These are phyloP conservation scores for Rhinopomastus cyanomelas DNA, from an alignment of 2,113 vertebrate genomes.

Conservation along the genomic window DNA sequence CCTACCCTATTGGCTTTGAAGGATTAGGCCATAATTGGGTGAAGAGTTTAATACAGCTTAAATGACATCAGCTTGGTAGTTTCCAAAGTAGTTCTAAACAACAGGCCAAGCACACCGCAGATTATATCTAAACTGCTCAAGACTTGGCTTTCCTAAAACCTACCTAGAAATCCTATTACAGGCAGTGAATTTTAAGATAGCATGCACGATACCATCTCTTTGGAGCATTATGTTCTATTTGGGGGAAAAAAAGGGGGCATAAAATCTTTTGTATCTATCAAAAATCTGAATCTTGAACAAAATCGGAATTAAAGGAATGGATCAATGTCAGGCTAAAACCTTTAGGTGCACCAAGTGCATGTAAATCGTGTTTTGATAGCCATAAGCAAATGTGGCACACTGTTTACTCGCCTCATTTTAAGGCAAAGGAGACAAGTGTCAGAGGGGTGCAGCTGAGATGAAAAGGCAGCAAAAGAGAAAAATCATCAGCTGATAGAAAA, in stretches of 20 bases:
- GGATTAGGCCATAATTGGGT: neutral
- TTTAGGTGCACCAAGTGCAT: neutral
- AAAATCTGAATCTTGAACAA: slow-evolving; percentile 2
- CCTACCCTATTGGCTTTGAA: neutral
- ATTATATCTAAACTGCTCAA: slow-evolving; percentile 34
- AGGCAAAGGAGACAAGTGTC: neutral
- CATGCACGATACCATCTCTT: neutral
- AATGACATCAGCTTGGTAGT: neutral
- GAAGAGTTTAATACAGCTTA: neutral
- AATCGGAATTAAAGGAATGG: neutral
- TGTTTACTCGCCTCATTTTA: neutral
- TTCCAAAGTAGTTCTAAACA: slow-evolving; percentile 27
- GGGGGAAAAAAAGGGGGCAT: neutral
- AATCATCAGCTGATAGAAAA: neutral
- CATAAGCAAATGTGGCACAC: neutral
- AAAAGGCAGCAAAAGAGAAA: neutral
- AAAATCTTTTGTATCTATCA: neutral
- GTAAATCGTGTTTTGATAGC: neutral
- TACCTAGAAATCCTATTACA: neutral
- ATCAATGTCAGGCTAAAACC: neutral
- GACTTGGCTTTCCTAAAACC: neutral
- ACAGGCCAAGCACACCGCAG: neutral
- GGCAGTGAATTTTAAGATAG: neutral
- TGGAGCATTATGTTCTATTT: neutral
- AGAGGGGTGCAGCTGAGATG: neutral